A percentile compares a stretch with the other conserved stretches of the same genome.
These are phyloP conservation scores for Sisyra terminalis DNA, from an alignment of 2,888 invertebrate species.

Conservation along the genomic window DNA sequence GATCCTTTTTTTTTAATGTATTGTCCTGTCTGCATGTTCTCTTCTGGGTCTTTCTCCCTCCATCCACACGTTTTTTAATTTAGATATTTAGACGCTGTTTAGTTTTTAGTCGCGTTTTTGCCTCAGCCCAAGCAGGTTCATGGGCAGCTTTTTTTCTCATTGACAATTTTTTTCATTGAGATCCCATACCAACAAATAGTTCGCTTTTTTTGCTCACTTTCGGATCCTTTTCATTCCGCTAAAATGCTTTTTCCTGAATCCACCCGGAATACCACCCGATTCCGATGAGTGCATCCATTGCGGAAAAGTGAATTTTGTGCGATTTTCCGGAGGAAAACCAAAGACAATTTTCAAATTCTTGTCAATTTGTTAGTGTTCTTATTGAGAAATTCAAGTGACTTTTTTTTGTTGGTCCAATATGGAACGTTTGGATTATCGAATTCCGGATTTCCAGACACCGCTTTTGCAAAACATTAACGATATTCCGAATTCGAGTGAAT, in stretches of 20 bases:
- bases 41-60: neutral
- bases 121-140: slow-evolving; percentile 4
- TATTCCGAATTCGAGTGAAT: slow-evolving; percentile 20
- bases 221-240: too few species aligned
- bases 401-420: slow-evolving; percentile 12
- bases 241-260: too few species aligned
- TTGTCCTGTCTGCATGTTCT: slow-evolving; percentile 2
- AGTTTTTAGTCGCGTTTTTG: slow-evolving; percentile 8
- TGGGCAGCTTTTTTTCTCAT: slow-evolving; percentile 4
- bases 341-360: too few species aligned
- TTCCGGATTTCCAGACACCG: slow-evolving; percentile 24
- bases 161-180: slow-evolving; percentile 1
- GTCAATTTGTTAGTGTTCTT: neutral
- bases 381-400: neutral
- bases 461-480: slow-evolving; percentile 20
- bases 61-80: slow-evolving; percentile 5
- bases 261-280: too few species aligned
- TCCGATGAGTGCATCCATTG: too few species aligned
- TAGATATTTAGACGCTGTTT: slow-evolving; percentile 7
- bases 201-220: too few species aligned
- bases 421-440: slow-evolving; percentile 27
- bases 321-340: too few species aligned
- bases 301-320: too few species aligned
- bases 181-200: neutral
- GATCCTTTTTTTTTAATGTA: slow-evolving; percentile 5